Percentiles rank a stretch among this genome's conserved stretches.
phyloP scores from a whole-genome alignment of 1,140 invertebrate genomes.

The Drosophila tropicalis region DNA sequence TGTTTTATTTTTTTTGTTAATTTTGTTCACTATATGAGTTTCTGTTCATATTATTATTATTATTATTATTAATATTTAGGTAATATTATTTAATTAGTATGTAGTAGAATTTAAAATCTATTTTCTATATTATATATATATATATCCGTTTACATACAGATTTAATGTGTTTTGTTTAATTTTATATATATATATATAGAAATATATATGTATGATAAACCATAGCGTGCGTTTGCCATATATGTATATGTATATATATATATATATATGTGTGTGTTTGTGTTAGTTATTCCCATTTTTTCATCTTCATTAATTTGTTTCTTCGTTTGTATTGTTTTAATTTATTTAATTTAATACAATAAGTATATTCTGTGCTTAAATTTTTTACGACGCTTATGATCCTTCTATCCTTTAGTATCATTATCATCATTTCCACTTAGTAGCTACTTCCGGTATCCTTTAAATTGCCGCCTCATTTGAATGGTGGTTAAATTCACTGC shows the following conservation, averaged over 20 bases:
- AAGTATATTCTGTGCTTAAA: constrained; percentile 73
- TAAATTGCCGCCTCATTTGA: neutral
- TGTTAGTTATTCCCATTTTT: constrained; percentile 57
- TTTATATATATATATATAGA: constrained; percentile 60
- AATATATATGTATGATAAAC: constrained; percentile 62
- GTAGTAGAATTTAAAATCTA: constrained; percentile 74
- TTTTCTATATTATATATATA: constrained; percentile 50
- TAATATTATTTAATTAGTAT: constrained; percentile 56
- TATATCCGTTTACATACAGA: constrained; percentile 59
- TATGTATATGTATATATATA: constrained; percentile 49
- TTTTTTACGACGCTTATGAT: constrained; percentile 23
- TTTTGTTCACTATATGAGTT: constrained; percentile 61
- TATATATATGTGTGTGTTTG: constrained; percentile 46
- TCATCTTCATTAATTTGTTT: constrained; percentile 18
- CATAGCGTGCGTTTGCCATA: constrained; percentile 62
- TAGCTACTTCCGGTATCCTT: constrained; percentile 6
- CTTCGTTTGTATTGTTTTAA: constrained; percentile 9
- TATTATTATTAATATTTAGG: constrained; percentile 50
- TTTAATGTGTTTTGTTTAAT: constrained; percentile 39
- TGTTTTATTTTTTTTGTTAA: constrained; percentile 19
- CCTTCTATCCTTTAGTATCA: constrained; percentile 25
- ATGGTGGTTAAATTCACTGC: constrained; percentile 5
- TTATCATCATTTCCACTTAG: constrained; percentile 1
- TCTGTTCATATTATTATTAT: constrained; percentile 59
- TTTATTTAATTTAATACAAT: constrained; percentile 71